Base-by-base conservation (phyloP, 2,113 vertebrate genomes). In the Anas platyrhynchos region DNA sequence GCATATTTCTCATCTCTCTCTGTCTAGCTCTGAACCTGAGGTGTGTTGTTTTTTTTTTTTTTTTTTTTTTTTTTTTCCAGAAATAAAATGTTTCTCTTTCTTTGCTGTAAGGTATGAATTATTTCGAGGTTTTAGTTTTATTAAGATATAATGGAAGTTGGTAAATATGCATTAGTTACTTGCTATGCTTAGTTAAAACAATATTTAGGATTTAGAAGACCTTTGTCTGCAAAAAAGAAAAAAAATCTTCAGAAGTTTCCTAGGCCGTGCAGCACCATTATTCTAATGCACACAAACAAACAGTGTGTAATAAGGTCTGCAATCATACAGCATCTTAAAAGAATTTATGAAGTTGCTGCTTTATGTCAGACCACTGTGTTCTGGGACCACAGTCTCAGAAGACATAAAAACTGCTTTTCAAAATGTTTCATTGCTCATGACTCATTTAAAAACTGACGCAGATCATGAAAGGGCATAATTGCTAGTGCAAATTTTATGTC, bases 361-460 rank as follows among this genome's bases (percentile, higher is more conserved):
- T 89, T 48, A 76, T 91, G 83, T 55, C 77, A 86, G 22, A 86
- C 16, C 26, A n/a, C 61, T 48, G 66, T 86, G 76, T 86, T 86
- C 50, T 73, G 83, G 74, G 62, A 61, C n/a, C 15, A 21, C 31
- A n/a, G 27, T 32, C 67, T 93, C 86, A 75, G 68, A 83, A 93
- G 89, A 69, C 25, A 6, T 63, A 54, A 85, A 89, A 88, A 61
- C 61, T 87, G 66, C 76, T 84, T 36, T 48, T 83, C 54, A 4
- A 56, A 84, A 50, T 76, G 66, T 69, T 66, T 67, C 20, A 5
- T 68, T 66, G 38, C 94, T 85, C 43, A 4, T 66, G 88, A 77
- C 59, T 95, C 73, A 63, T 44, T 94, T 94, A 79, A 89, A 86
- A 91, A 46, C 54, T 16, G 67, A 36, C 86, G 80, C 69, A 75